Percentiles rank a stretch among this genome's conserved stretches.
Evolutionary conservation across 2,113 vertebrate genomes (phyloP).

Genomic region (Talpa occidentalis): DNA sequence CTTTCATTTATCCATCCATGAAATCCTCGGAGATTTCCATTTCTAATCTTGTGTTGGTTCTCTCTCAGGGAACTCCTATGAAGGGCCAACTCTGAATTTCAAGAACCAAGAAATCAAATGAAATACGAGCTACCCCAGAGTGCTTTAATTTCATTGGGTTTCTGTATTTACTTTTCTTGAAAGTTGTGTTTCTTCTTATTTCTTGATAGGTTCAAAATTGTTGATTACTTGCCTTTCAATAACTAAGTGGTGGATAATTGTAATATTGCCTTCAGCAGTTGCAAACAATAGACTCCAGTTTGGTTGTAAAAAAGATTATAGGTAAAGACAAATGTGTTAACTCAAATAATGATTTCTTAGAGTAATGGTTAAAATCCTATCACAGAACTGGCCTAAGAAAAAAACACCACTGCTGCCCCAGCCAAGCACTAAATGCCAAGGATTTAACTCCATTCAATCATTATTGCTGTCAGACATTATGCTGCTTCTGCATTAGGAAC

Average conservation of each 20-base stretch:
- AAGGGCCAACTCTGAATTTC: conserved; percentile 6
- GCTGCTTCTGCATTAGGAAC: not conserved
- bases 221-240: not conserved
- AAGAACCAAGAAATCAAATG: not conserved
- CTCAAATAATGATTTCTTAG: conserved; percentile 13
- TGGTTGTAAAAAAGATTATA: not conserved
- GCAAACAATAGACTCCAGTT: not conserved
- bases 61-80: not conserved
- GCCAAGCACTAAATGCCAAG: not conserved
- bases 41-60: not conserved
- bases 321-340: not conserved
- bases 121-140: not conserved
- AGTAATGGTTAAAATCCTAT: conserved; percentile 19
- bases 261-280: not conserved
- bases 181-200: not conserved
- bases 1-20: not conserved
- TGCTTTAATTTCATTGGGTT: conserved; percentile 25
- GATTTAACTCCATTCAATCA: not conserved
- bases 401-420: not conserved
- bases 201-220: conserved; percentile 3
- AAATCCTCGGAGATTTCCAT: not conserved
- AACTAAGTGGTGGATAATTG: not conserved
- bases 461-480: not conserved
- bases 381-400: not conserved
- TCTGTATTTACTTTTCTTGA: conserved; percentile 34